Evolutionary conservation across 1,140 invertebrate species (phyloP).

Genomic region (Scaptomyza pallida): DNA sequence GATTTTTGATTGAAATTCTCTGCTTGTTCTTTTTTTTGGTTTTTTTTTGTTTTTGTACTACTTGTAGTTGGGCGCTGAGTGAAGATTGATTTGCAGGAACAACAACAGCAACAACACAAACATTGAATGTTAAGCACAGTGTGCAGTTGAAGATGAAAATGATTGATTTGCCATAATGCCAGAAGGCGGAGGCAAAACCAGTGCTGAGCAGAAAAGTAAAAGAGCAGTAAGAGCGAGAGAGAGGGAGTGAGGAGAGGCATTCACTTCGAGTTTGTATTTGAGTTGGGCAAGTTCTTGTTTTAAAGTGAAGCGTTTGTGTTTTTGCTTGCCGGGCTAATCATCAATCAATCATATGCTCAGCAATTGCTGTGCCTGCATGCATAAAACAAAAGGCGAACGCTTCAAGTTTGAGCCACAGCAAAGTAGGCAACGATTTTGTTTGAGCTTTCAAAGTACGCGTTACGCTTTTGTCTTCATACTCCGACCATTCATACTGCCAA

Average conservation of each 20-base stretch:
- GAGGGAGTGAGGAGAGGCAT: slow-evolving; percentile 14
- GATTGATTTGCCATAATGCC: slow-evolving; percentile 73
- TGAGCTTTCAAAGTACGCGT: slow-evolving; percentile 24
- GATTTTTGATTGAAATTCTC: slow-evolving; percentile 54
- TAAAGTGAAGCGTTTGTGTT: slow-evolving; percentile 37
- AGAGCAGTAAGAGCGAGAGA: not conserved
- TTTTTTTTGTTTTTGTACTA: slow-evolving; percentile 15
- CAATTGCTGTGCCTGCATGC: slow-evolving; percentile 45
- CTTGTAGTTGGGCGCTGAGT: slow-evolving; percentile 37
- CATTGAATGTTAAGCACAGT: slow-evolving; percentile 45
- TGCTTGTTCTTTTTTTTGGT: slow-evolving; percentile 4
- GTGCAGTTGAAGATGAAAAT: slow-evolving; percentile 69
- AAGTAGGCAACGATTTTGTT: slow-evolving; percentile 39
- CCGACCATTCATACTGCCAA: slow-evolving; percentile 8
- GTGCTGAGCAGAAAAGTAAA: too few species aligned
- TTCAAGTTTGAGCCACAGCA: slow-evolving; percentile 33
- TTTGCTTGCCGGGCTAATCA: slow-evolving; percentile 51
- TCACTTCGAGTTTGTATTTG: slow-evolving; percentile 56
- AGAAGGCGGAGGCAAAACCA: slow-evolving; percentile 23
- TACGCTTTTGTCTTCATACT: slow-evolving; percentile 12
- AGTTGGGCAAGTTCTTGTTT: slow-evolving; percentile 50
- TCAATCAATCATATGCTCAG: slow-evolving; percentile 69
- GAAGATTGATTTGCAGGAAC: slow-evolving; percentile 61
- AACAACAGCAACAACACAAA: slow-evolving; percentile 13
- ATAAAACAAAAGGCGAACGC: slow-evolving; percentile 53